Base-by-base conservation (phyloP, 2,888 invertebrate genomes). In the Microchrysa polita region DNA sequence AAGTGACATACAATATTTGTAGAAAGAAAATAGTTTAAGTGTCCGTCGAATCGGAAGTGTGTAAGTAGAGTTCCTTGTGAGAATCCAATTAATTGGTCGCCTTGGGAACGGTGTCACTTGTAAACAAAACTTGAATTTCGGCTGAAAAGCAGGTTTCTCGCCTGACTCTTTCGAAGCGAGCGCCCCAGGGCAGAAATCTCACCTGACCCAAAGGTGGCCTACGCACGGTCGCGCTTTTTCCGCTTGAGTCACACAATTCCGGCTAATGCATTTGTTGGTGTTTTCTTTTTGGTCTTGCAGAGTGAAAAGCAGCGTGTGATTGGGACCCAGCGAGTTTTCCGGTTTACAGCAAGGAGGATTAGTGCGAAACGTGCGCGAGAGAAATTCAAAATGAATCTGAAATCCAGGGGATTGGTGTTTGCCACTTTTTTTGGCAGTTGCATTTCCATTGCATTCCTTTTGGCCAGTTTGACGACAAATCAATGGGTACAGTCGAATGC, bases 351-450 rank as follows among this genome's bases (percentile, higher is more conserved):
- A n/a, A n/a, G n/a, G n/a, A n/a, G n/a, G n/a, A n/a, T n/a, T n/a
- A n/a, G n/a, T n/a, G 27, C 7, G 27, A 34, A 34, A 34, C 27
- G 27, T n/a, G n/a, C n/a, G 27, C 7, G 27, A 34, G 7, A 34
- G 4, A 7, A 34, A 34, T 5, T 7, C 4, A 34, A 80, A 77
- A 90, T 90, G 89, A 89, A 88, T 80, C 83, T 91, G 81, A 90
- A 90, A 81, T 90, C 90, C 78, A 86, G 92, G 79, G 89, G 90
- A 72, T 88, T 92, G 82, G 90, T 93, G 75, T 91, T 92, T 80
- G 88, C 91, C 77, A 93, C 93, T 75, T 93, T 93, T 82, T 89
- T 93, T 79, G 88, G 92, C 44, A 91, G 91, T 74, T 89, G 92
- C 80, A 83, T 91, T 72, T 90, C 91, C 65, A 89, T 93, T 76